Base-by-base conservation (phyloP, 2,113 vertebrate genomes). In the Tapirus terrestris region DNA sequence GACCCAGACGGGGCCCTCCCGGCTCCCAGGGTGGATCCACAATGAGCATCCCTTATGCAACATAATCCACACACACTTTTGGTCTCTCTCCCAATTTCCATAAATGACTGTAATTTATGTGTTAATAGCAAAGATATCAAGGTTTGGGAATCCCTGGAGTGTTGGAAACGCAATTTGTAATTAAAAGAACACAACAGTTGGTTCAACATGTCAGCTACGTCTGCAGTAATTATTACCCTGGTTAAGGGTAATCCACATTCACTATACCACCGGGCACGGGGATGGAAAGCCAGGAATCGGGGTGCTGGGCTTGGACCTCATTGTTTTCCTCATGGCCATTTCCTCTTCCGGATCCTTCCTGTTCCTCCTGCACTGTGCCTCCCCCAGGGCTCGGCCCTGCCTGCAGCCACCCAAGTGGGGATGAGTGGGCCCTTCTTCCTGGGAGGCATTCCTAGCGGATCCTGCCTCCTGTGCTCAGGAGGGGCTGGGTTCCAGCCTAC, bases 81-180 rank as follows among this genome's bases (percentile, higher is more conserved):
- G 77, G 58, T 48, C 97, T 98, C 97, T 97, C 97, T 45, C 58
- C 61, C 91, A 83, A 92, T 97, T 96, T 91, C 94, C 95, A 92
- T 76, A 96, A 98, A 96, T 97, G 96, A 97, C 94, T 82, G 72
- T 94, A 96, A 98, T 96, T 98, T 97, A 96, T 82, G 67, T 97
- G 92, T 98, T 98, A 98, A 97, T 88, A 97, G 94, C 92, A 51
- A 97, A 97, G 91, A 97, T 92, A 94, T 60, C 92, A 97, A 97
- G 98, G 96, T 98, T 97, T 96, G 97, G 97, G 98, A 98, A 88
- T 51, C 97, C 97, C 97, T 31, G 91, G 97, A 98, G 98, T 96
- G 97, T 93, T 95, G 94, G 96, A 97, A 97, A 97, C 89, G 83
- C 39, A 84, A 91, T 97, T 98, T 96, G 93, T 98, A 98, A 98